Conservation (phyloP, 2,113 vertebrate genomes). For the Lophius piscatorius region DNA sequence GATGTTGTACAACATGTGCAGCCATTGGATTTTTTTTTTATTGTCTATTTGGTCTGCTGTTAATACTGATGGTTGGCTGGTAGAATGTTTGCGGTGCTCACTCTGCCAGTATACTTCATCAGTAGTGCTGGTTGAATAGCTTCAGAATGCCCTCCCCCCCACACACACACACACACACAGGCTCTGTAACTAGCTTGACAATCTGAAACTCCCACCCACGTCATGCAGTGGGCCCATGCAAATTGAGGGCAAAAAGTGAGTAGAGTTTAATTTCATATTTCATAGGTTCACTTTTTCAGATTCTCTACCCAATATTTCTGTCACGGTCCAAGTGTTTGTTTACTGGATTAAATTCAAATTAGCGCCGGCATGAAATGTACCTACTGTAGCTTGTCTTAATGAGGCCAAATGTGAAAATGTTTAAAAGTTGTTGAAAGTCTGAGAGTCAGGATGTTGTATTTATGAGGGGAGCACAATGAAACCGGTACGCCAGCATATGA, state of each 20-base stretch:
- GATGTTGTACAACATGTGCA: too few relatives aligned
- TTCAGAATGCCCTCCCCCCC: neutral
- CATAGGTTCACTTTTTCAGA: too few relatives aligned
- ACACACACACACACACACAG: neutral
- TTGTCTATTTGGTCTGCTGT: too few relatives aligned
- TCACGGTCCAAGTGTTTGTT: neutral
- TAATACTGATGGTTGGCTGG: neutral
- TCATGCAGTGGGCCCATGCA: neutral
- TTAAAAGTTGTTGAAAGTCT: too few relatives aligned
- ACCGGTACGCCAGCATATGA: too few relatives aligned
- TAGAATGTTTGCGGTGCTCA: neutral
- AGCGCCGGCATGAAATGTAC: too few relatives aligned
- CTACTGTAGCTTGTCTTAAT: too few relatives aligned
- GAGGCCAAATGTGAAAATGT: too few relatives aligned
- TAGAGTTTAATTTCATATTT: neutral
- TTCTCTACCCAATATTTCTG: neutral
- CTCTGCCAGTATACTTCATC: neutral
- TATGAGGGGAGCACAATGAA: too few relatives aligned
- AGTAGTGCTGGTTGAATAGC: neutral
- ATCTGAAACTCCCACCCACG: neutral
- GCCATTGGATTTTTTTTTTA: too few relatives aligned
- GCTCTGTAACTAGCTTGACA: neutral
- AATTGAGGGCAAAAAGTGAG: neutral
- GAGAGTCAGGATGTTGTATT: too few relatives aligned
- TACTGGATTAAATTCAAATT: neutral